Evolutionary conservation across 1,140 invertebrate genomes (phyloP), one percentile per base, ranked within the genome.

Genomic region (Eriocheir sinensis): DNA sequence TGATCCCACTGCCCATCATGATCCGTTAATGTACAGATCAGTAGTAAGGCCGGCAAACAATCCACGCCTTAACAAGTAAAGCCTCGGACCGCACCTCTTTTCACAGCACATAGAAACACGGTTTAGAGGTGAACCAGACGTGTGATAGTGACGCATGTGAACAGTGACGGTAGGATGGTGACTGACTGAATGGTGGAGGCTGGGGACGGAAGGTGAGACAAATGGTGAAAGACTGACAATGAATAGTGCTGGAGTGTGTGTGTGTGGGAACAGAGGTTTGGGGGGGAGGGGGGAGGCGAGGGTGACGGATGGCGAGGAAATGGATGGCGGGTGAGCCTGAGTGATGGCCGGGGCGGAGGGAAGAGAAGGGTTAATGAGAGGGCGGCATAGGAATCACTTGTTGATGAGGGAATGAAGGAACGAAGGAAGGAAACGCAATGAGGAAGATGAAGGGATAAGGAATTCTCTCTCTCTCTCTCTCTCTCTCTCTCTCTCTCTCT

Each of bases 241-340:
- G 60, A 72, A 72, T 72, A n/a, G 60, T 72, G 60, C 21, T 0
- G 60, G 60, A 72, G 60, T 21, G n/a, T 72, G 60, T 72, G 60
- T 72, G 15, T 48, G 44, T 8, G 44, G 44, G 21, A 72, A n/a
- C 60, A 3, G 60, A n/a, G 60, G 60, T 6, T 12, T 72, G 60
- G 60, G 21, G 60, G 60, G 4, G 27, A n/a, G 60, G 60, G 83
- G 80, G n/a, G 4, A 8, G 34, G 80, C 4, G 80, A 27, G 15
- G 30, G 83, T 86, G 83, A 38, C 34, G 88, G 88, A 44, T 40
- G 88, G 36, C 32, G 88, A 89, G 88, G n/a, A 89, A 44, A 44
- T 32, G 88, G 34, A 48, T 41, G 40, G 36, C 9, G n/a, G 34
- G 88, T 41, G 88, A 17, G 48, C n/a, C 88, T 32, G 40, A 41